phyloP scores from a whole-genome alignment of 2,113 vertebrate genomes.

The Malurus cyaneus region DNA sequence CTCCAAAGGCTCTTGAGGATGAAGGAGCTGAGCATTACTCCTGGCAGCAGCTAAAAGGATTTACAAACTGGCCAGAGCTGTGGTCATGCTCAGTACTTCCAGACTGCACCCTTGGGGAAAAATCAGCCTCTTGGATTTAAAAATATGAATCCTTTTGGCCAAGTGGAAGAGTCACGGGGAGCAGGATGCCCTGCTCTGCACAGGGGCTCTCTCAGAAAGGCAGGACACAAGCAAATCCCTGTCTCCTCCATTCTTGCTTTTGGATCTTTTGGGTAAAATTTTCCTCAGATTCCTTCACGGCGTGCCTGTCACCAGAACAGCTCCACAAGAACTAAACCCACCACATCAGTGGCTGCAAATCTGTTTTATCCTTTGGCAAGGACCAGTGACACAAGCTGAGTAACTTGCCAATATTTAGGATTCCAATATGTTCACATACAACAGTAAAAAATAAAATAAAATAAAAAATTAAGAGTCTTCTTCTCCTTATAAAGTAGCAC shows the following conservation, averaged over 20 bases:
- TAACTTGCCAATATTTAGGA: not conserved
- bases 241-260: not conserved
- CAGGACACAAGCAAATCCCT: not conserved
- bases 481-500: not conserved
- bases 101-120: not conserved
- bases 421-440: not conserved
- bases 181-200: not conserved
- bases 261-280: not conserved
- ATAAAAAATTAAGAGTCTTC: not conserved
- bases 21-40: not conserved
- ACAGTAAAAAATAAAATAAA: not conserved
- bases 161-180: not conserved
- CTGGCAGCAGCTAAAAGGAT: not conserved
- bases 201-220: not conserved
- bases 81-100: not conserved
- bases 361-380: not conserved
- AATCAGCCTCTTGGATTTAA: not conserved
- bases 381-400: not conserved
- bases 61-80: not conserved
- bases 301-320: not conserved
- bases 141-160: not conserved
- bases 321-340: not conserved
- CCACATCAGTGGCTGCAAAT: not conserved
- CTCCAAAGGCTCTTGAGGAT: slow-evolving; percentile 6
- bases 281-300: not conserved